Percentiles rank a stretch among this genome's conserved stretches.
phyloP scores from a whole-genome alignment of 2,113 vertebrate genomes.

The Ifrita kowaldi region DNA sequence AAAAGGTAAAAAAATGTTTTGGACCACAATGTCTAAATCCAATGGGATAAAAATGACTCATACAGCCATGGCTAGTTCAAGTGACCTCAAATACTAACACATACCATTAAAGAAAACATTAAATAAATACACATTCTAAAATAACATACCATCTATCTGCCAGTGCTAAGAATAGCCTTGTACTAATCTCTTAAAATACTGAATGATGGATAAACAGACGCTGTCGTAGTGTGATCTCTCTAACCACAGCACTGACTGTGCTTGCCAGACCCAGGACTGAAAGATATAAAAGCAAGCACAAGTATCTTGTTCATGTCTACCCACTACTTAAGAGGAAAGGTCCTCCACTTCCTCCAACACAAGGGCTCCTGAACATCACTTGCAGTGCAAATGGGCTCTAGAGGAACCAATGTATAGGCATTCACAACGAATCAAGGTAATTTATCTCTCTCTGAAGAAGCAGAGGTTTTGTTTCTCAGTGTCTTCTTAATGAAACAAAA shows the following conservation, averaged over 20 bases:
- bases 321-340: neutral
- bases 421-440: neutral
- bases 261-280: neutral
- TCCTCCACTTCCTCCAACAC: neutral
- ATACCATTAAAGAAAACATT: neutral
- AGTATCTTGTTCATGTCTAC: neutral
- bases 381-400: neutral
- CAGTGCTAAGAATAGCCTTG: neutral
- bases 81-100: slow-evolving; percentile 5
- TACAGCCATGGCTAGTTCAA: neutral
- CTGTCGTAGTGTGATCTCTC: neutral
- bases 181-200: slow-evolving; percentile 26
- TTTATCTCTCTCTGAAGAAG: neutral
- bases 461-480: neutral
- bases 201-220: slow-evolving; percentile 17
- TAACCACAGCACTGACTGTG: neutral
- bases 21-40: neutral
- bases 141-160: neutral
- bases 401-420: neutral
- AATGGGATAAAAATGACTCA: neutral
- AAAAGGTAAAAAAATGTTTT: neutral
- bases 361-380: neutral
- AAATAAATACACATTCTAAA: slow-evolving; percentile 26
- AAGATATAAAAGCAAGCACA: neutral
- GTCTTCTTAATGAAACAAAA: neutral